Evolutionary conservation across 2,797 vertebrate species (phyloP).

Genomic region (Scarus forsteni): DNA sequence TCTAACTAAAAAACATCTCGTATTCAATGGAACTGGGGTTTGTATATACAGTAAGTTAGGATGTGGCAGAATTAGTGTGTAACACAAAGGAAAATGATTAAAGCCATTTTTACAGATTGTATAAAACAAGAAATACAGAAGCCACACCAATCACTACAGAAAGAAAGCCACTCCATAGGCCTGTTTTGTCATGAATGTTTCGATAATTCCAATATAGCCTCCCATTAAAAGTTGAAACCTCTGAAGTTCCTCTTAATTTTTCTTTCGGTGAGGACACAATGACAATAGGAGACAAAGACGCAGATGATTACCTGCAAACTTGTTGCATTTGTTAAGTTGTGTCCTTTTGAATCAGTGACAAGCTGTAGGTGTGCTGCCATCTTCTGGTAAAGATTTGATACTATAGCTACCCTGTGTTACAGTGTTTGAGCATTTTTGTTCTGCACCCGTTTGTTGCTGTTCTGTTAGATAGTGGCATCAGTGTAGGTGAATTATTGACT

Average conservation of each 20-base stretch:
- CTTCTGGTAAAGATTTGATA: slow-evolving; percentile 26
- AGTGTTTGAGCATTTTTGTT: not conserved
- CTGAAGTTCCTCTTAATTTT: slow-evolving; percentile 9
- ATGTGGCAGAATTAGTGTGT: no score
- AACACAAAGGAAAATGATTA: no score
- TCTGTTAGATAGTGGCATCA: no score
- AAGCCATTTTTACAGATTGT: no score
- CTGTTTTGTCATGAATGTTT: not conserved
- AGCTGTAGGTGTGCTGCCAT: slow-evolving; percentile 21
- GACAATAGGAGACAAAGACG: not conserved
- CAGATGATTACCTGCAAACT: not conserved
- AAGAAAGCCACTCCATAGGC: not conserved
- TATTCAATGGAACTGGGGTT: no score
- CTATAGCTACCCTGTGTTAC: not conserved
- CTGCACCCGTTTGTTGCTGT: no score
- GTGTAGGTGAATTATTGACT: no score
- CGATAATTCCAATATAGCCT: not conserved
- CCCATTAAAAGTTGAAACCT: slow-evolving; percentile 15
- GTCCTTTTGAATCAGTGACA: not conserved
- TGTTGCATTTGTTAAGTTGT: not conserved
- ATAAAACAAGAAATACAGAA: not conserved
- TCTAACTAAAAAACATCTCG: no score
- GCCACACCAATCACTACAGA: not conserved
- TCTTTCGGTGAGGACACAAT: not conserved
- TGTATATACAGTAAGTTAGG: no score